Evolutionary conservation across 2,888 invertebrate species (phyloP).

Genomic region (Sinodicranocentrus sp.): DNA sequence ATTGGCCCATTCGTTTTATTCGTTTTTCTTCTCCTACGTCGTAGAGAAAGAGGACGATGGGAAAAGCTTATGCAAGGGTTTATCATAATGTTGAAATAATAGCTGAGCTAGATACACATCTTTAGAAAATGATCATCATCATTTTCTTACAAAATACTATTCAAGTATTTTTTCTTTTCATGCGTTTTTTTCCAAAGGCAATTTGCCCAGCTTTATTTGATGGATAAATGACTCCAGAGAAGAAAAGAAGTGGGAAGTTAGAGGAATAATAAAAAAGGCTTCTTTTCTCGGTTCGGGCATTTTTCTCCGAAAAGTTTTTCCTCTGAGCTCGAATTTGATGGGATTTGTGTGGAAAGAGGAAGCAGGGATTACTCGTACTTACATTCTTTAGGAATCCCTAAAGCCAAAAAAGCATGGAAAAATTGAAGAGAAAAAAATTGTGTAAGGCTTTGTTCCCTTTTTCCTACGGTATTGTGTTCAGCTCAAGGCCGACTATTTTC

Average conservation of each 20-base stretch:
- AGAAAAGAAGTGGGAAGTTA: not conserved
- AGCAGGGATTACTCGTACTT: constrained; percentile 44
- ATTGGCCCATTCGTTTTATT: no score
- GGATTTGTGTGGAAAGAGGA: constrained; percentile 34
- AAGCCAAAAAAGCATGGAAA: constrained; percentile 34
- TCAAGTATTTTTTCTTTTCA: not conserved
- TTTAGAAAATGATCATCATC: no score
- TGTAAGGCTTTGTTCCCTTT: not conserved
- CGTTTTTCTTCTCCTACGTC: no score
- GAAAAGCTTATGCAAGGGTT: not conserved
- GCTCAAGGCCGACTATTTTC: not conserved
- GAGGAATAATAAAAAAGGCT: constrained; percentile 11
- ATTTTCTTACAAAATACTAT: no score
- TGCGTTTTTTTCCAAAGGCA: constrained; percentile 7
- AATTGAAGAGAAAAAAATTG: constrained; percentile 15
- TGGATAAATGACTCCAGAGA: not conserved
- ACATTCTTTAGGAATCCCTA: constrained; percentile 61
- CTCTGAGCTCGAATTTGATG: constrained; percentile 27
- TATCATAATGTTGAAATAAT: constrained; percentile 12
- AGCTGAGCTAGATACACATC: not conserved
- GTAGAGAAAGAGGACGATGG: no score
- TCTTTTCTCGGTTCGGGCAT: not conserved
- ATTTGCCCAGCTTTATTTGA: not conserved
- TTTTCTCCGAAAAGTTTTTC: constrained; percentile 3
- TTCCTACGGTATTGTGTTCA: not conserved